Base-by-base conservation (phyloP, 2,113 vertebrate genomes). In the Bagarius yarrelli region DNA sequence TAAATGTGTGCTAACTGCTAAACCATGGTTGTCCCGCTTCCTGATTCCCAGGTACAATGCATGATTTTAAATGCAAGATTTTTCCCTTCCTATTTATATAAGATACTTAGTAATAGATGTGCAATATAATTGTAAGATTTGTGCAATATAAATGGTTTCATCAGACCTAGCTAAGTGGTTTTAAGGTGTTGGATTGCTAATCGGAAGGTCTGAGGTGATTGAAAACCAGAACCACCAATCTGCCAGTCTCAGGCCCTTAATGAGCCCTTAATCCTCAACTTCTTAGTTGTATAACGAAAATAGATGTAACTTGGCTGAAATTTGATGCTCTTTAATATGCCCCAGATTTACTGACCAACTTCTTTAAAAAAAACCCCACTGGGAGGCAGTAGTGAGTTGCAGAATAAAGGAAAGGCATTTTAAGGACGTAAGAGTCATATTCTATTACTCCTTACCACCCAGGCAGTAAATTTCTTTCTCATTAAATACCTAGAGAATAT, bases 331-430 rank as follows among this genome's bases (percentile, higher is more conserved):
- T 71, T 71, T 27, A 53, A 21, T 0, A 8, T 72, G 18, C 27
- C 25, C 12, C n/a, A 18, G 67, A 50, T 50, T 27, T 47, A 66
- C n/a, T 36, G 19, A 67, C 9, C 25, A 52, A 12, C 25, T 30
- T 30, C 44, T 2, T 44, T 44, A 47, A n/a, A 19, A 23, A 63
- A 50, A 59, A 30, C 1, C 23, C 67, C 92, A 88, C 78, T 86
- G 87, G 92, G 87, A 89, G 91, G 92, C 91, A 91, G 89, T 90
- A 70, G 90, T 86, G 80, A 60, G 84, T 83, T 85, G 84, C 44
- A 19, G 44, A 78, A 53, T 27, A 12, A 9, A 79, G 55, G 9
- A 27, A 9, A 25, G 57, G 56, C 19, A 4, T 11, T 30, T 21
- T 21, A 32, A 32, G 16, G 1, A 40, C 23, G 8, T 74, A 66